Conservation (phyloP, 2,888 invertebrate genomes). For the Cantharis rustica region DNA sequence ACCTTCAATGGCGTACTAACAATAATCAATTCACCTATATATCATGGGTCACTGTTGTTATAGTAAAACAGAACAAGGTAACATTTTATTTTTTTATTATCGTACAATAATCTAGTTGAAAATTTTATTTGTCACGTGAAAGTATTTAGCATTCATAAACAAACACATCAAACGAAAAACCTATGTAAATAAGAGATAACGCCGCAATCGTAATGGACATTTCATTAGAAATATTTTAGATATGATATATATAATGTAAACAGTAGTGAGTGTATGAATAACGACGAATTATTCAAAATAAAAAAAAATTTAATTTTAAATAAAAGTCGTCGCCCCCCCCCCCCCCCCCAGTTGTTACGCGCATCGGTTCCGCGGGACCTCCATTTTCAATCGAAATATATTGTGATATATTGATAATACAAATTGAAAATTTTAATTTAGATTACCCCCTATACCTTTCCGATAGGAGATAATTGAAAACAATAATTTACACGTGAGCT, state of each 20-base stretch:
- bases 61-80: conserved; percentile 20
- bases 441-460: not conserved
- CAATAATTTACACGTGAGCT: not conserved
- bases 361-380: too few species aligned
- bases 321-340: too few species aligned
- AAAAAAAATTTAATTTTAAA: too few species aligned
- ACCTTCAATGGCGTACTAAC: conserved; percentile 13
- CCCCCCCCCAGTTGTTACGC: too few species aligned
- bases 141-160: not conserved
- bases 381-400: too few species aligned
- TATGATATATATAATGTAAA: not conserved
- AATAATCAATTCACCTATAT: conserved; percentile 14
- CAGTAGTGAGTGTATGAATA: too few species aligned
- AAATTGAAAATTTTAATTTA: not conserved
- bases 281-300: too few species aligned
- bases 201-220: not conserved
- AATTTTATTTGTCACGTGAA: not conserved
- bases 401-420: not conserved
- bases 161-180: not conserved
- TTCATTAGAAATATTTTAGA: not conserved
- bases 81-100: conserved; percentile 1
- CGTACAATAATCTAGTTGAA: not conserved
- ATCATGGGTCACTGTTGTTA: conserved; percentile 9
- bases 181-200: not conserved
- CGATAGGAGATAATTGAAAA: not conserved